Base-by-base conservation (phyloP, 2,113 vertebrate genomes). In the Eira barbara region DNA sequence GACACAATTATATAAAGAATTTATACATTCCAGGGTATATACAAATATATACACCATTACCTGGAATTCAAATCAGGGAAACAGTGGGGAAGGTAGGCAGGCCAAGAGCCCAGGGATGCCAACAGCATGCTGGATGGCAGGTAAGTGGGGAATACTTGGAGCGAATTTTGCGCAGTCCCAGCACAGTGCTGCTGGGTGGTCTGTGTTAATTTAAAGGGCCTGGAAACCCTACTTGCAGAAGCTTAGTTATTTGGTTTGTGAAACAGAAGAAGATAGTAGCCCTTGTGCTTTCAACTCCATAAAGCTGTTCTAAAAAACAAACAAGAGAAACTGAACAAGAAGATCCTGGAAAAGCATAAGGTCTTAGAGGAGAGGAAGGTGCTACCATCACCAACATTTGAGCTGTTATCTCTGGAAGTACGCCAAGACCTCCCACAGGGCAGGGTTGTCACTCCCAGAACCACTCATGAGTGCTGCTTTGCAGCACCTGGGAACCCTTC, bases 31-130 rank as follows among this genome's bases (percentile, higher is more conserved):
- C 42, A 52, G 47, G 76, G 18, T 89, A 55, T 14, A 13, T 88
- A 45, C 47, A 97, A 71, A 84, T 49, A 87, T 31, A 25, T 10
- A n/a, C 31, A 11, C 45, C 55, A 61, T 57, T 86, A 79, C 91
- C 87, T 96, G 79, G 83, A 82, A 93, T 78, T 82, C 57, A 73
- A 52, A 87, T 65, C 36, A 76, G 55, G 29, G 21, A 78, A 36
- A 47, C 5, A 12, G 21, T 47, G 18, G 29, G 29, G 49, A 82
- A 71, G 76, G 13, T 2, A 47, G 31, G 45, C 23, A 89, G 23
- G 25, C 49, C 69, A 34, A 78, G 83, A 96, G 92, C n/a, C 20
- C 55, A 59, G 23, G 74, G 36, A n/a, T 21, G 79, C 29, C 29
- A 94, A 34, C 45, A 63, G 14, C n/a, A 73, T 0, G 1, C n/a